Evolutionary conservation across 2,888 invertebrate genomes (phyloP).

Genomic region (Tipula confusa): DNA sequence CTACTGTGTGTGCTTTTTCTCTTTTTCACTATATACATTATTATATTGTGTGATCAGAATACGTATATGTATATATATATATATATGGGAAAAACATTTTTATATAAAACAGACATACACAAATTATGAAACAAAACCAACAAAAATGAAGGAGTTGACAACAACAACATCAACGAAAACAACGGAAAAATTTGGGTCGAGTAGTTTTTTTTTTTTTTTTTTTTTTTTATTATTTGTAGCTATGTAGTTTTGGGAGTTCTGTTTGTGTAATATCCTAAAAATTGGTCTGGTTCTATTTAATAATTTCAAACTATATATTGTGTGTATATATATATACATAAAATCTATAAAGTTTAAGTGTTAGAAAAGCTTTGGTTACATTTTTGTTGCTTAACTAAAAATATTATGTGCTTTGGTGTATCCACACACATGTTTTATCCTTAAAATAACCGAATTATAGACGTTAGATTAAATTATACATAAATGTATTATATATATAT

Average conservation of each 20-base stretch:
- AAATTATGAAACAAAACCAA: not conserved
- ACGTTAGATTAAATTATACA: too few species aligned
- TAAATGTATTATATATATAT: not conserved
- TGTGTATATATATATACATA: too few species aligned
- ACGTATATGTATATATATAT: too few species aligned
- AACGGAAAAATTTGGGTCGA: not conserved
- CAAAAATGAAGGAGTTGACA: not conserved
- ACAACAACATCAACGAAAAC: not conserved
- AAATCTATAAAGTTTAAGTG: constrained; percentile 1
- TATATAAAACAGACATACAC: not conserved
- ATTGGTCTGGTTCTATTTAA: not conserved
- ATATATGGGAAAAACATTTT: not conserved
- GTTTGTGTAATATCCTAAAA: not conserved
- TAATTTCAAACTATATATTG: not conserved
- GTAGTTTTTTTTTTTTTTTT: too few species aligned
- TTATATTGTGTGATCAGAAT: not conserved
- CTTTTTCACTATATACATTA: not conserved
- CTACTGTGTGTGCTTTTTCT: not conserved
- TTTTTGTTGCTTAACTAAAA: not conserved
- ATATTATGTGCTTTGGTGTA: not conserved
- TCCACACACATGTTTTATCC: not conserved
- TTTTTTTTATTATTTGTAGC: constrained; percentile 3
- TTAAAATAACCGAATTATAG: not conserved
- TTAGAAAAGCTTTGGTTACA: not conserved
- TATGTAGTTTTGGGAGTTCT: not conserved